Percentiles rank a stretch among this genome's conserved stretches.
Conservation (phyloP, 35 echinoderm and acorn worm genomes). For the Eucidaris tribuloides region DNA sequence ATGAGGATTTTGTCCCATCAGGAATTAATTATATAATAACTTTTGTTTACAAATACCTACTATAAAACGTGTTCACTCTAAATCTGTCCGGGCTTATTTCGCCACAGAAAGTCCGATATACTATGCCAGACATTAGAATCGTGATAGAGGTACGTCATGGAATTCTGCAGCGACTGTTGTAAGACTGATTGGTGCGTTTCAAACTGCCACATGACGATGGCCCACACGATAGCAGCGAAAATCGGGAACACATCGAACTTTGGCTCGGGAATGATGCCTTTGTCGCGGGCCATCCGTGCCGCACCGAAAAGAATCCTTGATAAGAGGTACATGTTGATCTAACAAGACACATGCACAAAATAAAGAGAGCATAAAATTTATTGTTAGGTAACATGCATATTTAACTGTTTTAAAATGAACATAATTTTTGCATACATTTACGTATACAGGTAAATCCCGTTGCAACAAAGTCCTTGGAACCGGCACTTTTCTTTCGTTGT, state of each 20-base stretch:
- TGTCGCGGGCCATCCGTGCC: slow-evolving; percentile 68
- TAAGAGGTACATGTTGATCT: slow-evolving; percentile 99
- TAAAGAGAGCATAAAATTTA: too few relatives aligned
- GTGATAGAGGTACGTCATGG: slow-evolving; percentile 95
- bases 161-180: slow-evolving; percentile 93
- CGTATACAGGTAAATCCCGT: too few relatives aligned
- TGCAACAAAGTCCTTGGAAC: too few relatives aligned
- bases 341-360: too few relatives aligned
- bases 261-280: slow-evolving; percentile 51
- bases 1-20: too few relatives aligned
- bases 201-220: slow-evolving; percentile 95
- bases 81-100: slow-evolving; percentile 62
- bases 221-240: slow-evolving; percentile 91
- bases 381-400: too few relatives aligned
- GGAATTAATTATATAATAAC: too few relatives aligned
- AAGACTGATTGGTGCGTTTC: slow-evolving; percentile 66
- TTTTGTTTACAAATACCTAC: too few relatives aligned
- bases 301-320: slow-evolving; percentile 87
- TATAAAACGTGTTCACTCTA: too few relatives aligned
- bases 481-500: too few relatives aligned
- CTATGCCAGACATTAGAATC: slow-evolving; percentile 92
- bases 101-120: slow-evolving; percentile 82
- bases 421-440: too few relatives aligned
- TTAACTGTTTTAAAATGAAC: too few relatives aligned
- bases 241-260: slow-evolving; percentile 76